These are phyloP conservation scores for Fratercula arctica DNA, from an alignment of 2,797 vertebrate genomes.

Conservation along the genomic window DNA sequence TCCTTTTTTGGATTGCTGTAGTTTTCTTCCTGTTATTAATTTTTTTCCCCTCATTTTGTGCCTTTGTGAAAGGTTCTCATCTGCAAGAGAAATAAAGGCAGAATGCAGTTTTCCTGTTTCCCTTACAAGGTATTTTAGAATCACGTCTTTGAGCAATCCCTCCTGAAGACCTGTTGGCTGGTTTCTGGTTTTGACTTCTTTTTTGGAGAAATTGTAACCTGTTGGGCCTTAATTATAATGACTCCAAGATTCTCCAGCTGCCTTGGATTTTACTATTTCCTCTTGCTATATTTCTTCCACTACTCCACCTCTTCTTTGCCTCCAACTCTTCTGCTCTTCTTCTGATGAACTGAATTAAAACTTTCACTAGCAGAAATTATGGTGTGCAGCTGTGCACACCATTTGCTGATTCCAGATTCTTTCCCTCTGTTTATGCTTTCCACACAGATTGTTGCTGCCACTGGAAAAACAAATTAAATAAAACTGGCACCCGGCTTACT, in stretches of 20 bases:
- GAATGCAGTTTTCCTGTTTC: not conserved
- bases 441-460: slow-evolving; percentile 64
- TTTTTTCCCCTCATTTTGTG: not conserved
- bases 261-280: slow-evolving; percentile 63
- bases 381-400: slow-evolving; percentile 67
- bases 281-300: slow-evolving; percentile 59
- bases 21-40: not conserved
- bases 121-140: not conserved
- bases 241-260: slow-evolving; percentile 65
- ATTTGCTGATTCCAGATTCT: slow-evolving; percentile 55
- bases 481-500: slow-evolving; percentile 40
- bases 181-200: slow-evolving; percentile 15
- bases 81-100: not conserved
- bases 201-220: slow-evolving; percentile 46
- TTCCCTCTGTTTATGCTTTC: slow-evolving; percentile 59
- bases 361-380: slow-evolving; percentile 60
- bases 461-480: slow-evolving; percentile 70
- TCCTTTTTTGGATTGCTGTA: not conserved
- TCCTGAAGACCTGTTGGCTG: slow-evolving; percentile 18
- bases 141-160: not conserved
- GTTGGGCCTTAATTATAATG: slow-evolving; percentile 53
- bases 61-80: not conserved
- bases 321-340: slow-evolving; percentile 51
- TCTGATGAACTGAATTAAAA: slow-evolving; percentile 64
- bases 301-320: slow-evolving; percentile 48